Evolutionary conservation across 2,888 invertebrate genomes (phyloP).

Genomic region (Pogonocherus hispidulus): DNA sequence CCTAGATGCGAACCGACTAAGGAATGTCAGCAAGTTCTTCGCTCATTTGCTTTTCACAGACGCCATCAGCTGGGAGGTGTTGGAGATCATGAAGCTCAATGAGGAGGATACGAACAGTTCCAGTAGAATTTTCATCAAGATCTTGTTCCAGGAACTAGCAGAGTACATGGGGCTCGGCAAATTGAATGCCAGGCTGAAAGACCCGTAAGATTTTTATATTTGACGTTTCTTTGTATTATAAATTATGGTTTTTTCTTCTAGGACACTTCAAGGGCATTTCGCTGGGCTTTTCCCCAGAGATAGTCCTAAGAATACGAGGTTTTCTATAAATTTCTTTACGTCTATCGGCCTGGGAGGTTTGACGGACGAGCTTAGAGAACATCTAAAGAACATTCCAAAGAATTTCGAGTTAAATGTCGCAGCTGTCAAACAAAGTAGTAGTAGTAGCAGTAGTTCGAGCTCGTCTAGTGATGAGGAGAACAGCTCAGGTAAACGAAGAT

Average conservation of each 20-base stretch:
- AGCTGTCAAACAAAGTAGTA: slow-evolving; percentile 58
- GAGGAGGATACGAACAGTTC: slow-evolving; percentile 99
- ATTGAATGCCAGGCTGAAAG: slow-evolving; percentile 90
- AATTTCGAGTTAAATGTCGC: slow-evolving; percentile 42
- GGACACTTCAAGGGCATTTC: slow-evolving; percentile 88
- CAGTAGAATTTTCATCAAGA: slow-evolving; percentile 97
- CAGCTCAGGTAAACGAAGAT: too few relatives aligned
- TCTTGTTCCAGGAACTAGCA: slow-evolving; percentile 94
- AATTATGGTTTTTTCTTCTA: too few relatives aligned
- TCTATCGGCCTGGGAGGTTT: slow-evolving; percentile 96
- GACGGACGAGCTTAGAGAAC: slow-evolving; percentile 81
- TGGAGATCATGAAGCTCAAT: slow-evolving; percentile 90
- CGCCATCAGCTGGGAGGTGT: slow-evolving; percentile 95
- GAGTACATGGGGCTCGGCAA: slow-evolving; percentile 97
- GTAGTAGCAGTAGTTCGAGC: slow-evolving; percentile 44
- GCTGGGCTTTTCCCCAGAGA: slow-evolving; percentile 95
- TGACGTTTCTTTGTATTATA: slow-evolving; percentile 1
- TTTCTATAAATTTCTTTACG: slow-evolving; percentile 98
- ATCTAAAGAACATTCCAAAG: slow-evolving; percentile 58
- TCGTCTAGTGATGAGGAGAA: slow-evolving; percentile 35
- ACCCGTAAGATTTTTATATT: slow-evolving; percentile 77
- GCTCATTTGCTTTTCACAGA: slow-evolving; percentile 96
- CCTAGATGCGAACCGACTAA: slow-evolving; percentile 93
- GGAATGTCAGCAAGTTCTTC: slow-evolving; percentile 98
- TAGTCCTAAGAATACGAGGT: slow-evolving; percentile 95